Percentiles rank a stretch among this genome's conserved stretches.
Evolutionary conservation across 2,888 invertebrate species (phyloP).

Genomic region (Gastracanthus pulcherrimus): DNA sequence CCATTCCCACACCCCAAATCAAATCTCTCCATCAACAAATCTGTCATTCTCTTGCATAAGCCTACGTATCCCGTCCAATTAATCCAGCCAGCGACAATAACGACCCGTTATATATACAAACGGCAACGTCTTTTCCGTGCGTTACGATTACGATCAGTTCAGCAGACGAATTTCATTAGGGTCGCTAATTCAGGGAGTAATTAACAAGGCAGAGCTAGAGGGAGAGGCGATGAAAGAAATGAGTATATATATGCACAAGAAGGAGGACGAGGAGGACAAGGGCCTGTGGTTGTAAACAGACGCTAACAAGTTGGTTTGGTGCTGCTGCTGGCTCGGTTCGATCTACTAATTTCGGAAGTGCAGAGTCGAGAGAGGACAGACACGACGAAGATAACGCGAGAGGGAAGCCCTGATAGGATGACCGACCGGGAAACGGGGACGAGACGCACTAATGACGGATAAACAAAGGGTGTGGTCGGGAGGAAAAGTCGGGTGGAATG

Average conservation of each 20-base stretch:
- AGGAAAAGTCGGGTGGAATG: neutral
- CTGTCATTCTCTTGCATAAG: neutral
- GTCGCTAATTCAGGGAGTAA: neutral
- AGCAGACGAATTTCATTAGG: constrained; percentile 19
- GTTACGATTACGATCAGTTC: neutral
- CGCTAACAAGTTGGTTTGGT: neutral
- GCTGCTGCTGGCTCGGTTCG: no score
- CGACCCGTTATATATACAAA: neutral
- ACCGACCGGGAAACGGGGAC: neutral
- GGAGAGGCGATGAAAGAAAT: neutral
- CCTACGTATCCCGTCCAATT: neutral
- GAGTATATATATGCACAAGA: neutral
- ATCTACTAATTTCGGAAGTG: constrained; percentile 7
- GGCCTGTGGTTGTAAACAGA: neutral
- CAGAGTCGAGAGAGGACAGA: neutral
- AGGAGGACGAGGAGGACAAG: neutral
- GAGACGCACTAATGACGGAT: neutral
- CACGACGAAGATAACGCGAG: neutral
- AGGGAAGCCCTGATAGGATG: neutral
- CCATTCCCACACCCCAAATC: neutral
- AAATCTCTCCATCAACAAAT: neutral
- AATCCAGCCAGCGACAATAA: neutral
- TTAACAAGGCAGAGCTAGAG: neutral
- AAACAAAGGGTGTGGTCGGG: neutral
- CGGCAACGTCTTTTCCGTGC: neutral